Evolutionary conservation across 2,888 invertebrate species (phyloP).

Genomic region (Parapristionchus giblindavisi): DNA sequence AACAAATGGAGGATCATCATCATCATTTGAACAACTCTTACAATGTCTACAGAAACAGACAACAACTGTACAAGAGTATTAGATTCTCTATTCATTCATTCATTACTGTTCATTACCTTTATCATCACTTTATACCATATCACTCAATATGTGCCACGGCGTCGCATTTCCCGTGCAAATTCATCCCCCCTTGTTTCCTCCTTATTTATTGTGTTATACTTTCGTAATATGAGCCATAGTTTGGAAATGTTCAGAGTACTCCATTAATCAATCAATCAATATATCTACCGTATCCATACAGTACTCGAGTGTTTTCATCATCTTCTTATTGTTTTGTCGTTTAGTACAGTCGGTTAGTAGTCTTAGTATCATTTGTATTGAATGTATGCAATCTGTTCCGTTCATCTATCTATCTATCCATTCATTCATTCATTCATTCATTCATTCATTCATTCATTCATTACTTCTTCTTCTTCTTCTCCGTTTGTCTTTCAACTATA

Average conservation of each 20-base stretch:
- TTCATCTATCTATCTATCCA: conserved; percentile 3
- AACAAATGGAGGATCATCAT: neutral
- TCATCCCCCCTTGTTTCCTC: too few relatives aligned
- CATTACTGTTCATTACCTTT: neutral
- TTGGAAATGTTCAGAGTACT: too few relatives aligned
- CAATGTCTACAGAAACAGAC: conserved; percentile 1
- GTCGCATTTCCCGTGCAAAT: neutral
- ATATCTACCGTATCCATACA: conserved; percentile 6
- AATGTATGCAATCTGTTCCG: neutral
- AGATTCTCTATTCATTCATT: neutral
- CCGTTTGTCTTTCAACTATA: conserved; percentile 15
- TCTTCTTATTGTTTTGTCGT: conserved; percentile 4
- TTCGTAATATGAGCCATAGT: too few relatives aligned
- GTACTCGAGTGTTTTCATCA: conserved; percentile 31
- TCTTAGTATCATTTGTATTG: neutral
- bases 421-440: neutral
- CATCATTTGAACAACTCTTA: conserved; percentile 21
- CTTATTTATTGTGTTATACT: conserved; percentile 28
- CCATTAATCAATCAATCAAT: too few relatives aligned
- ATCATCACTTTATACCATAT: neutral
- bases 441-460: conserved; percentile 1
- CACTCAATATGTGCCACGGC: neutral
- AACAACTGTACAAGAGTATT: neutral
- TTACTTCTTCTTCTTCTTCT: neutral
- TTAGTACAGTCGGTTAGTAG: conserved; percentile 23